These are phyloP conservation scores for Tretioscincus oriximinensis DNA, from an alignment of 2,113 vertebrate genomes.

Conservation along the genomic window DNA sequence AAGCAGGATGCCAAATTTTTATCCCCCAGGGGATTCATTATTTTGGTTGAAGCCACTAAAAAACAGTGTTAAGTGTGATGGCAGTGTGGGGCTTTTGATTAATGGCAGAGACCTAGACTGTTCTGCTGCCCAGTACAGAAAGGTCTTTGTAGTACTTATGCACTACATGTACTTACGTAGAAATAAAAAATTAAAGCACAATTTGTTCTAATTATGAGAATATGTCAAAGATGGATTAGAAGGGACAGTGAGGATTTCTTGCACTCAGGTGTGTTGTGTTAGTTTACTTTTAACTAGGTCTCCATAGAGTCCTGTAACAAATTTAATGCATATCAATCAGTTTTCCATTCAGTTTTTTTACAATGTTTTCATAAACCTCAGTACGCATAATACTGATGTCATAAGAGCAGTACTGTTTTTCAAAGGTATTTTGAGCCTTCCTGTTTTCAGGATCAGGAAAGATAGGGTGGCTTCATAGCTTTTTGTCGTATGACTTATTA, in stretches of 20 bases:
- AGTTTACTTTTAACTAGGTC: not conserved
- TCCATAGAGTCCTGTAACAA: not conserved
- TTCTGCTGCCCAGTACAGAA: no score
- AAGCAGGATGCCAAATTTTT: no score
- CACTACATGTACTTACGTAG: no score
- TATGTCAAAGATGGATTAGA: not conserved
- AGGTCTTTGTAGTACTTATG: no score
- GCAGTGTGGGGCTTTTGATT: no score
- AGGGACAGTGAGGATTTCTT: not conserved
- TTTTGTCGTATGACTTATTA: not conserved
- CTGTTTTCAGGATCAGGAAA: not conserved
- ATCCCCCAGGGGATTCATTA: no score
- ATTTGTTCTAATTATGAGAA: not conserved
- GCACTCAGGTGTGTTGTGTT: not conserved
- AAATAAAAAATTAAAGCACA: not conserved
- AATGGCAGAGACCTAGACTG: no score
- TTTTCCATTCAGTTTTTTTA: not conserved
- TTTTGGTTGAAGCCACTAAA: no score
- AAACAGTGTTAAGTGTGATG: no score
- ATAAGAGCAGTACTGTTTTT: not conserved
- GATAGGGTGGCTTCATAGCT: not conserved
- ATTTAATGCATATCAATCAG: not conserved
- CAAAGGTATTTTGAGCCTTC: not conserved
- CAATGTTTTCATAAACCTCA: not conserved
- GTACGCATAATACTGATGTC: not conserved